phyloP scores from a whole-genome alignment of 2,113 vertebrate genomes.

The Picathartes gymnocephalus region DNA sequence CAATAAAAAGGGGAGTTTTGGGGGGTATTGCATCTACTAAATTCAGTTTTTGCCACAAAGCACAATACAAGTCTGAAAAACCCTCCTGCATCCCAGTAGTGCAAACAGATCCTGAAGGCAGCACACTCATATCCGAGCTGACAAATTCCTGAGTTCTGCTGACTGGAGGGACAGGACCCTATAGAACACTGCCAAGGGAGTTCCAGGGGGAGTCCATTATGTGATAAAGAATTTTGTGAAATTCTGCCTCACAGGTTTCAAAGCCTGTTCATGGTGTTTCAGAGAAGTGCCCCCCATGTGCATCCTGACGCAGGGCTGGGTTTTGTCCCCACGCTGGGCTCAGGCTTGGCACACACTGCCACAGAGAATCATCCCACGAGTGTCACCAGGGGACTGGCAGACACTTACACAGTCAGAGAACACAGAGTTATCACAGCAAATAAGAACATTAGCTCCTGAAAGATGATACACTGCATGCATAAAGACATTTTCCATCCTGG shows the following conservation, averaged over 20 bases:
- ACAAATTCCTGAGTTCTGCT: not conserved
- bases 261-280: not conserved
- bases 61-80: not conserved
- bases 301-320: accelerated
- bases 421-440: not conserved
- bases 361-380: not conserved
- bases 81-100: accelerated
- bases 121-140: accelerated
- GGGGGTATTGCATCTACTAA: not conserved
- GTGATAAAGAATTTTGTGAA: not conserved
- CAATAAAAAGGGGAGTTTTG: not conserved
- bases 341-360: not conserved
- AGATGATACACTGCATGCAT: not conserved
- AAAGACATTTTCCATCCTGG: not conserved
- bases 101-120: not conserved
- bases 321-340: not conserved
- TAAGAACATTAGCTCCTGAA: not conserved
- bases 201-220: not conserved
- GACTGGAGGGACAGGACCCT: not conserved
- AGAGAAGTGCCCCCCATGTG: not conserved
- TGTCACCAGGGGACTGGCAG: not conserved
- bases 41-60: not conserved
- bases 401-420: not conserved
- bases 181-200: not conserved
- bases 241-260: not conserved